Base-by-base conservation (phyloP, 2,113 vertebrate species). In the Cygnus buccinator region DNA sequence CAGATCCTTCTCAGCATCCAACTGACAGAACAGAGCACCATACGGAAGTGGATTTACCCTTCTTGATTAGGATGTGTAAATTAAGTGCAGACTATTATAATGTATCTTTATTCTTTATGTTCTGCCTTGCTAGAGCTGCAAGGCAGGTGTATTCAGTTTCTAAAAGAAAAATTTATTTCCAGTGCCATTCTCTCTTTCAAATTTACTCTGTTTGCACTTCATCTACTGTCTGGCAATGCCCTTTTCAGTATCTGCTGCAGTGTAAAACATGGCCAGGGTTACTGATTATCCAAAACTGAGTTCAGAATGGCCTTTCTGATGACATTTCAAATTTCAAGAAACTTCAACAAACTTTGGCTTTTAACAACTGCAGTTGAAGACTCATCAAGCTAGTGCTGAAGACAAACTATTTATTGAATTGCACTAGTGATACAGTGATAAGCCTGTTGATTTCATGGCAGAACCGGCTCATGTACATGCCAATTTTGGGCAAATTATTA, bases 291-390 rank as follows among this genome's bases (percentile, higher is more conserved):
- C 62, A 67, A 55, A 87, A 26, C 4, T 52, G 46, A 67, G 66
- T 87, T 91, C 52, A 80, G 61, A 93, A 67, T 37, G 8, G 33
- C 31, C 21, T 67, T 84, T 91, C n/a, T 41, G 59, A 67, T 84
- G 46, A 35, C 65, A 55, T 87, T 77, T 89, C n/a, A 81, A n/a
- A 44, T 75, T 77, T 84, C 55, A 70, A 35, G 6, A 76, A 72
- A 37, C 44, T 80, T 65, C n/a, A 66, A 46, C 23, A 72, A 44
- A 58, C 44, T 66, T 72, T 2, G 67, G 16, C 14, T 77, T 81
- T 89, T 54, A 74, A 71, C 11, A 84, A 7, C 35, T 54, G 29
- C 44, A 74, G 4, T 19, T 84, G 59, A 28, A 80, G 73, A 31
- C 19, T 54, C 26, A 29, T 74, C 23, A 77, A 46, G 22, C 1